Percentiles rank a stretch among this genome's conserved stretches.
Evolutionary conservation across 1,140 invertebrate species (phyloP).

Genomic region (Zaprionus davidi): DNA sequence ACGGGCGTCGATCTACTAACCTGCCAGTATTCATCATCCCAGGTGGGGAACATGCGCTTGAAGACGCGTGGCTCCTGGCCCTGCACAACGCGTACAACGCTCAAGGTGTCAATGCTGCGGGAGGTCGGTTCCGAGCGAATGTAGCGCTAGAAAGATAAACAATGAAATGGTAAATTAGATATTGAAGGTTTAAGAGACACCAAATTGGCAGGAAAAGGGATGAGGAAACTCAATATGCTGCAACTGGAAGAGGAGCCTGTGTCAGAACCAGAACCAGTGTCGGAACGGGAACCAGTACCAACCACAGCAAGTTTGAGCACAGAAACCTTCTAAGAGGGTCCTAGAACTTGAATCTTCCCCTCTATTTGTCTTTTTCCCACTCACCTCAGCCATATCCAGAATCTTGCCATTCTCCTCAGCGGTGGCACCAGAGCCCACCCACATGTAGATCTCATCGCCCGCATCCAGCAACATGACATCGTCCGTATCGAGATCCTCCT

Average conservation of each 20-base stretch:
- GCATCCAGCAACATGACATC: conserved; percentile 91
- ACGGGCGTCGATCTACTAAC: conserved; percentile 81
- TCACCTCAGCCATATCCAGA: conserved; percentile 77
- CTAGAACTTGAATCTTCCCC: neutral
- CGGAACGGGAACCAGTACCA: neutral
- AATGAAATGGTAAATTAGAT: no score
- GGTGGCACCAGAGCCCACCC: conserved; percentile 90
- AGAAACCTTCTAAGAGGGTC: neutral
- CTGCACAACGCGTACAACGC: conserved; percentile 88
- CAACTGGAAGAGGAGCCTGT: no score
- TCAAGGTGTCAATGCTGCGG: conserved; percentile 85
- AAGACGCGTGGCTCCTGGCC: conserved; percentile 89
- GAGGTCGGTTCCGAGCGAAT: conserved; percentile 86
- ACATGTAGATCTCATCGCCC: conserved; percentile 90
- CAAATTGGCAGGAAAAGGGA: neutral
- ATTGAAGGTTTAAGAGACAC: no score
- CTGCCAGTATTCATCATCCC: conserved; percentile 88
- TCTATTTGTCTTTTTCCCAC: neutral
- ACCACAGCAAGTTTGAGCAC: neutral
- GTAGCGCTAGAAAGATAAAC: conserved; percentile 85
- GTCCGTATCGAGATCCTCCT: conserved; percentile 91
- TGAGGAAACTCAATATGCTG: no score
- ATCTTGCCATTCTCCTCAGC: conserved; percentile 87
- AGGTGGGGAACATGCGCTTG: conserved; percentile 88
- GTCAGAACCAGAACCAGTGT: neutral